Base-by-base conservation (phyloP, 2,797 vertebrate genomes). In the Gephyroberyx darwinii region DNA sequence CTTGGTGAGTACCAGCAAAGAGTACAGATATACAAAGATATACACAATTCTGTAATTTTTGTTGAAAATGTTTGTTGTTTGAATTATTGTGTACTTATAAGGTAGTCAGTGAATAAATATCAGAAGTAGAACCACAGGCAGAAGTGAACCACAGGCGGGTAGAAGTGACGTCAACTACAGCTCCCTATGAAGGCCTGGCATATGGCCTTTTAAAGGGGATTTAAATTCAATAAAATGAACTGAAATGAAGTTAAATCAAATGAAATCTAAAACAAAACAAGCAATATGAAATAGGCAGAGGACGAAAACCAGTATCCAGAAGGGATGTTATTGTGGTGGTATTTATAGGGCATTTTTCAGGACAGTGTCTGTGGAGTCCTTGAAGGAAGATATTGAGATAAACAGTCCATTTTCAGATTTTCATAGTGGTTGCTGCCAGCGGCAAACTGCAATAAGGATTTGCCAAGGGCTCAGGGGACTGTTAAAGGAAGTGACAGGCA, bases 1-100 rank as follows among this genome's bases (percentile, higher is more conserved):
- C 95, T 96, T 0, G 95, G 96, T 96, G 78, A 93, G 94, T 83
- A 9, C 3, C 22, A 22, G 78, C 37, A 53, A 30, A 13, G 41
- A 26, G n/a, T n/a, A 41, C 39, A 41, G 12, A 10, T 0, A 56
- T n/a, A n/a, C n/a, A n/a, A n/a, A 26, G 26, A 4, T 26, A 26
- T 26, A 26, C 26, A 26, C 26, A 26, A 3, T 26, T 26, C 26
- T 26, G 26, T 26, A 2, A 26, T 26, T 26, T 26, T 26, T 26
- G 26, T 26, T 26, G 26, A 26, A 26, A 26, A 26, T 26, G 26
- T 26, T 26, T 26, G 26, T n/a, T n/a, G n/a, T n/a, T n/a, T 26
- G 26, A 26, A 26, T 26, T 26, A 26, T 26, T 26, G 26, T 26
- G 26, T 26, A 26, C 26, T 26, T 2, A 26, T 26, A 26, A 26